Evolutionary conservation across 2,113 vertebrate genomes (phyloP).

Genomic region (Neolamprologus longior): DNA sequence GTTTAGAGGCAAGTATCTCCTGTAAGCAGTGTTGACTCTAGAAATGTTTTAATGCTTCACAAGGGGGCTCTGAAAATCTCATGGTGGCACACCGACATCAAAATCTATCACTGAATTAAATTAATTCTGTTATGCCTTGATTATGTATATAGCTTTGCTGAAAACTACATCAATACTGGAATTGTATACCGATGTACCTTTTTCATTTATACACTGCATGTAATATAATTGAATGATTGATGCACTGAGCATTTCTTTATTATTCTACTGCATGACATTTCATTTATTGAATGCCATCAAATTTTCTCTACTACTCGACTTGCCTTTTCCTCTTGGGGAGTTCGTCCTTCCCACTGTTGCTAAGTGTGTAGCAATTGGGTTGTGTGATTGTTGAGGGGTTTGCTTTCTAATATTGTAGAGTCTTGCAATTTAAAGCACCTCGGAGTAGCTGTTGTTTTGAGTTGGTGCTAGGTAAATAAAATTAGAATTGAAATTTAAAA

Average conservation of each 20-base stretch:
- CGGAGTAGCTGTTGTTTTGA: background rate
- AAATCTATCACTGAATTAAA: background rate
- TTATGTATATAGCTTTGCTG: background rate
- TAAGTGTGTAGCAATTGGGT: background rate
- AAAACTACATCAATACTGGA: background rate
- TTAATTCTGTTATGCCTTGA: background rate
- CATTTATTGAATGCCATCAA: background rate
- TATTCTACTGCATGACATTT: background rate
- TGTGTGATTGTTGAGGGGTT: background rate
- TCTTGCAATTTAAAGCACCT: background rate
- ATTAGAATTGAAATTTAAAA: background rate
- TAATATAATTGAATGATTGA: background rate
- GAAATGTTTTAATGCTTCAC: background rate
- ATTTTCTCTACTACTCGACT: background rate
- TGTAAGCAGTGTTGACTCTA: background rate
- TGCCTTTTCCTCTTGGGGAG: rapidly evolving
- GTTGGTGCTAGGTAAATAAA: background rate
- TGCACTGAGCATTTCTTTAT: background rate
- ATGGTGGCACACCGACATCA: background rate
- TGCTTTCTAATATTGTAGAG: background rate
- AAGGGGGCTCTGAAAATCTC: background rate
- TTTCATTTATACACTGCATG: background rate
- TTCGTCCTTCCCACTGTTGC: background rate
- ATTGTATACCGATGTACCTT: background rate
- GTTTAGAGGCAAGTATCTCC: background rate